Evolutionary conservation across 2,797 vertebrate genomes (phyloP).

Genomic region (Anguilla megastoma): DNA sequence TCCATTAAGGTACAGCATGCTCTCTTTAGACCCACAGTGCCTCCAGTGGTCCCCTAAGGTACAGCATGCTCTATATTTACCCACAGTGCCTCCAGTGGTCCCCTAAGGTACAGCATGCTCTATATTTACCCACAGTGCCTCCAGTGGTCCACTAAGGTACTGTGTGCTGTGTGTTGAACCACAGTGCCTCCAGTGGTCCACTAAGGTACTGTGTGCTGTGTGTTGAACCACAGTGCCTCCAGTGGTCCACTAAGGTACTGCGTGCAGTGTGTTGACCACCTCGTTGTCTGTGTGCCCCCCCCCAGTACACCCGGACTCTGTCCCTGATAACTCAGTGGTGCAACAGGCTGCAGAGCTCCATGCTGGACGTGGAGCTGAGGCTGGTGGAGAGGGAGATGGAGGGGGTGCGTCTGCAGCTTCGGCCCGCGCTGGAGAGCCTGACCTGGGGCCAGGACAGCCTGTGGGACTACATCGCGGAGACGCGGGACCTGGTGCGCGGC

Average conservation of each 20-base stretch:
- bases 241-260: conserved; percentile 26
- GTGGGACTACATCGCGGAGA: conserved; percentile 69
- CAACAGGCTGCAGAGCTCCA: conserved; percentile 69
- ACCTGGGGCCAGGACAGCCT: conserved; percentile 71
- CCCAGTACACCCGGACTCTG: conserved; percentile 67
- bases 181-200: not conserved
- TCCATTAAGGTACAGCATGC: too few species aligned
- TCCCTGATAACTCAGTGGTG: conserved; percentile 71
- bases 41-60: too few species aligned
- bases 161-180: not conserved
- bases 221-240: not conserved
- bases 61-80: not conserved
- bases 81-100: not conserved
- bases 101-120: not conserved
- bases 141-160: not conserved
- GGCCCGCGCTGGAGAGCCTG: conserved; percentile 62
- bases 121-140: too few species aligned
- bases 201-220: not conserved
- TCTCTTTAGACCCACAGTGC: too few species aligned
- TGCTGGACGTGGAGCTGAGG: conserved; percentile 68
- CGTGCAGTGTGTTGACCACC: conserved; percentile 38
- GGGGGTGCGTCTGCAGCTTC: conserved; percentile 60
- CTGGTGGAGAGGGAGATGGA: conserved; percentile 65
- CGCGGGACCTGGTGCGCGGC: conserved; percentile 51
- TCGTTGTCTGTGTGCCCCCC: conserved; percentile 20